phyloP scores from a whole-genome alignment of 2,797 vertebrate genomes.

The Lutjanus campechanus region DNA sequence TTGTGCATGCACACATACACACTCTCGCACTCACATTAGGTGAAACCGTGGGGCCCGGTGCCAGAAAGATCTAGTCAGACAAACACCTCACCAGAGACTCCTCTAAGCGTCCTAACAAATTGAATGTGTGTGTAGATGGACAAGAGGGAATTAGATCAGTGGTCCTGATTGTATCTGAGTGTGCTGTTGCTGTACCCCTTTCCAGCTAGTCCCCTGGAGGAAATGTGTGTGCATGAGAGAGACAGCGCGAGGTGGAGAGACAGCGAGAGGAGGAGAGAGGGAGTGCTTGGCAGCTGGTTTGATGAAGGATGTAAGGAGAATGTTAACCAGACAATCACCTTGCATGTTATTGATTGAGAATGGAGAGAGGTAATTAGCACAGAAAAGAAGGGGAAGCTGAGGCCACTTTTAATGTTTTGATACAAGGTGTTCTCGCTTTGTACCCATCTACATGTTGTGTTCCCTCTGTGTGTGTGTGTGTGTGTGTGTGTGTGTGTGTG shows the following conservation, averaged over 20 bases:
- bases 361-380: constrained; percentile 84
- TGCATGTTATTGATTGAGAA: constrained; percentile 88
- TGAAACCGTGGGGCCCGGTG: constrained; percentile 69
- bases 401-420: constrained; percentile 83
- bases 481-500: constrained; percentile 26
- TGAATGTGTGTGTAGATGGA: constrained; percentile 89
- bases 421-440: constrained; percentile 83
- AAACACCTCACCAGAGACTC: constrained; percentile 85
- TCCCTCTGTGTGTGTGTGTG: constrained; percentile 32
- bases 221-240: constrained; percentile 70
- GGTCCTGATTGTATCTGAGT: constrained; percentile 86
- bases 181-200: constrained; percentile 83
- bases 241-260: constrained; percentile 44
- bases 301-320: constrained; percentile 87
- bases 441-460: constrained; percentile 72
- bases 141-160: constrained; percentile 87
- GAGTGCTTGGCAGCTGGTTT: constrained; percentile 83
- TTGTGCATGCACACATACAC: constrained; percentile 50
- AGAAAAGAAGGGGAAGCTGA: constrained; percentile 79
- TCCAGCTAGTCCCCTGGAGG: constrained; percentile 78
- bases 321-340: constrained; percentile 91
- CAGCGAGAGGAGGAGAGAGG: constrained; percentile 37
- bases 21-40: constrained; percentile 48
- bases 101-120: constrained; percentile 86
- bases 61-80: constrained; percentile 84